These are phyloP conservation scores for Pemphigus obesinymphae DNA, from an alignment of 1,140 invertebrate species.

Conservation along the genomic window DNA sequence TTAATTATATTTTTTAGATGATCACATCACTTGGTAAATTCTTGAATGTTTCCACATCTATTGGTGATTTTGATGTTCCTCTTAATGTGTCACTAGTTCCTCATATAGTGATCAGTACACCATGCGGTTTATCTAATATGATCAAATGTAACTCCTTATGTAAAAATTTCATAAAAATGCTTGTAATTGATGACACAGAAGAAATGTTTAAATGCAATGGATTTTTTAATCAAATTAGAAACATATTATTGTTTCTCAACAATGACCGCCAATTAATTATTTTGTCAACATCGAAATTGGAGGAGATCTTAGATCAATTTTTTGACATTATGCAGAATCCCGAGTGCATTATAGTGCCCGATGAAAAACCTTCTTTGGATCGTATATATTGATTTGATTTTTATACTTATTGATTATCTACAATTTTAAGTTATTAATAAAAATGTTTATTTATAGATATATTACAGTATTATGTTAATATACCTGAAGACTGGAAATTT, in stretches of 20 bases:
- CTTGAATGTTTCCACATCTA: conserved; percentile 24
- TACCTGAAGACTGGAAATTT: conserved; percentile 25
- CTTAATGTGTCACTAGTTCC: conserved; percentile 9
- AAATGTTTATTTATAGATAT: background rate
- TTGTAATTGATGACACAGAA: conserved; percentile 18
- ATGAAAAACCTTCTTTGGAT: conserved; percentile 9
- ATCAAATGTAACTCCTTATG: background rate
- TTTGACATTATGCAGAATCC: background rate
- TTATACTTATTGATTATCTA: background rate
- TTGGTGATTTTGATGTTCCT: conserved; percentile 21
- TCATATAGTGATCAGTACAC: conserved; percentile 24
- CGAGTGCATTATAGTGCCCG: background rate
- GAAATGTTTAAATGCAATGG: background rate
- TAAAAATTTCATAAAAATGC: conserved; percentile 17
- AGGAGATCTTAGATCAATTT: conserved; percentile 16
- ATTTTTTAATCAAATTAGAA: conserved; percentile 3
- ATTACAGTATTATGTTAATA: background rate
- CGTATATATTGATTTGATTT: background rate
- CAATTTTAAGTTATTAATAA: background rate
- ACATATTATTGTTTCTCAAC: conserved; percentile 13
- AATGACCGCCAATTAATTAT: background rate
- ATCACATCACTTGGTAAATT: conserved; percentile 21
- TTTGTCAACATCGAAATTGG: conserved; percentile 8
- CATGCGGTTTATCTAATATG: background rate
- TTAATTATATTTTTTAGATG: background rate